Percentiles rank a stretch among this genome's conserved stretches.
phyloP scores from a whole-genome alignment of 2,797 vertebrate species.

The Alca torda region DNA sequence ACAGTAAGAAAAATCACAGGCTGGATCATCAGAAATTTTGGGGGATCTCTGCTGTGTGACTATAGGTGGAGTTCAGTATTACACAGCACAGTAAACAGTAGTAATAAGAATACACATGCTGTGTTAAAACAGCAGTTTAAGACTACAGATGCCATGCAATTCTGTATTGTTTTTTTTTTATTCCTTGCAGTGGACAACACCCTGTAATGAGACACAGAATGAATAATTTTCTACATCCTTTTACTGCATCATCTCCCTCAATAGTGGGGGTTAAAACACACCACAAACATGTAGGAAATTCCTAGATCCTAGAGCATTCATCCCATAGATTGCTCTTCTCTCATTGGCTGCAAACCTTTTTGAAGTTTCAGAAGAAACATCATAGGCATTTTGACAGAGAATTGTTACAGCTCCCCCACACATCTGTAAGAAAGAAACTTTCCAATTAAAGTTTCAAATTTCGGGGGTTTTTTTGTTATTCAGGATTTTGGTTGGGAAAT shows the following conservation, averaged over 20 bases:
- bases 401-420: neutral
- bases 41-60: neutral
- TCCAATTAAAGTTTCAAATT: neutral
- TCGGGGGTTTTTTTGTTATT: neutral
- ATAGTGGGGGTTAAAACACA: neutral
- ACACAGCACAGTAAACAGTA: neutral
- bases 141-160: accelerated
- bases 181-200: neutral
- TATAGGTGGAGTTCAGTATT: neutral
- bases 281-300: neutral
- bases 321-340: neutral
- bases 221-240: neutral
- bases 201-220: neutral
- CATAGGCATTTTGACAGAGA: neutral
- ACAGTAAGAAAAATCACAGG: neutral
- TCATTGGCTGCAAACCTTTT: neutral
- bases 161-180: neutral
- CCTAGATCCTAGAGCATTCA: neutral
- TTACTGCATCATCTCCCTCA: neutral
- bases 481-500: neutral
- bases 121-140: neutral
- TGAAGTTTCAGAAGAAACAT: neutral
- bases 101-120: neutral
- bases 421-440: neutral
- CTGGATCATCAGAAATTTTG: neutral